A percentile compares a stretch with the other conserved stretches of the same genome.
Evolutionary conservation across 2,797 vertebrate species (phyloP).

Genomic region (Malurus splendens): DNA sequence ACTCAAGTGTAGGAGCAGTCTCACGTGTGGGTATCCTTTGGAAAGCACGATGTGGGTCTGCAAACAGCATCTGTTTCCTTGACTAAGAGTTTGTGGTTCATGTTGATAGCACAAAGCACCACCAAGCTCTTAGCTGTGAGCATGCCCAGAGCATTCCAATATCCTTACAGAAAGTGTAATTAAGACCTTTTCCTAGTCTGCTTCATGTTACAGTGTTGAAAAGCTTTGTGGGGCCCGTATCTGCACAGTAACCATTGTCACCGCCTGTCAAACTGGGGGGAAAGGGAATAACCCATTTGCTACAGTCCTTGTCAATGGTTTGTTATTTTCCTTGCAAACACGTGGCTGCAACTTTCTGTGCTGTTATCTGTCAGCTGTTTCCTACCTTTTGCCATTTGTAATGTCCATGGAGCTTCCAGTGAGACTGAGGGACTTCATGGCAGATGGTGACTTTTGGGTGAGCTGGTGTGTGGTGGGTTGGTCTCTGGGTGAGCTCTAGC

Average conservation of each 20-base stretch:
- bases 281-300: slow-evolving; percentile 36
- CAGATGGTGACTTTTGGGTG: slow-evolving; percentile 12
- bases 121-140: background rate
- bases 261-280: slow-evolving; percentile 17
- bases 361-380: slow-evolving; percentile 3
- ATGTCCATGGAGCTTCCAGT: background rate
- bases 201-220: slow-evolving; percentile 33
- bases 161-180: slow-evolving; percentile 13
- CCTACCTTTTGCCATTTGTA: background rate
- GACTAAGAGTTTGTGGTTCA: background rate
- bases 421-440: background rate
- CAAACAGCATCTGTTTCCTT: background rate
- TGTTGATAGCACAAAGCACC: background rate
- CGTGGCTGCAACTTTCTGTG: background rate
- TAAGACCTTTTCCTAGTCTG: slow-evolving; percentile 34
- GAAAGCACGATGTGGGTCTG: background rate
- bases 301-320: slow-evolving; percentile 4
- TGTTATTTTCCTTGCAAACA: slow-evolving; percentile 27
- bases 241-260: slow-evolving; percentile 18
- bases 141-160: background rate
- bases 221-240: slow-evolving; percentile 27
- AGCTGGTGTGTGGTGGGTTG: background rate
- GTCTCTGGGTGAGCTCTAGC: background rate
- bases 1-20: background rate
- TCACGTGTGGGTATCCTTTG: background rate